Percentiles rank a stretch among this genome's conserved stretches.
phyloP scores from a whole-genome alignment of 2,797 vertebrate genomes.

The Hippocampus kuda region DNA sequence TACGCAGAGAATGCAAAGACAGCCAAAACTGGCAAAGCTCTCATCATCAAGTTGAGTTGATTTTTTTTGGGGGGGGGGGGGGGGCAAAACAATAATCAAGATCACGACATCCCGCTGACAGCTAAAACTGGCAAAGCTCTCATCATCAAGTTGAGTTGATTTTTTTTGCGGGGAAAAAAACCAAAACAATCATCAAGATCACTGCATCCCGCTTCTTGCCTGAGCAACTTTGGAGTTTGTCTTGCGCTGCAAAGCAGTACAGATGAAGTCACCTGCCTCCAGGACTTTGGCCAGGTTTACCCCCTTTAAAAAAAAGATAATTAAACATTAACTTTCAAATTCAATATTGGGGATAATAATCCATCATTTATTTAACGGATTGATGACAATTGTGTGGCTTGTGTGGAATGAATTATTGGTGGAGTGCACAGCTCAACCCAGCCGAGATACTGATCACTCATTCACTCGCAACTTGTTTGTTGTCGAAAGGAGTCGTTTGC shows the following conservation, averaged over 20 bases:
- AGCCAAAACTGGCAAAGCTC: constrained; percentile 32
- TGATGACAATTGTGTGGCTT: neutral
- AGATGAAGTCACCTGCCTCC: constrained; percentile 84
- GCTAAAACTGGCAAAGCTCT: constrained; percentile 31
- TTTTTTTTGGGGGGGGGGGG: neutral
- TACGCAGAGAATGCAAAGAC: constrained; percentile 18
- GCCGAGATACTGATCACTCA: neutral
- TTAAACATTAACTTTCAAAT: neutral
- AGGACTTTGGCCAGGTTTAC: constrained; percentile 80
- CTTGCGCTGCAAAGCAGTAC: constrained; percentile 73
- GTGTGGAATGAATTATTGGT: neutral
- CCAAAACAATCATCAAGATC: constrained; percentile 5
- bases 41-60: constrained; percentile 18
- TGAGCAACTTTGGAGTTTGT: constrained; percentile 87
- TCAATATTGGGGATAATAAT: neutral
- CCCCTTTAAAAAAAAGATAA: constrained; percentile 63
- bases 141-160: constrained; percentile 15
- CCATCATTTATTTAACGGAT: neutral
- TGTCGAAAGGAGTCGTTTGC: no score
- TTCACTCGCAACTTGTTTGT: no score
- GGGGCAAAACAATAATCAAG: neutral
- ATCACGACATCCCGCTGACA: constrained; percentile 44
- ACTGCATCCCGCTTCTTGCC: constrained; percentile 59
- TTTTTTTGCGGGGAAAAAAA: neutral
- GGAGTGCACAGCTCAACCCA: neutral